phyloP scores from a whole-genome alignment of 1,140 invertebrate species.

The Archegozetes longisetosus region DNA sequence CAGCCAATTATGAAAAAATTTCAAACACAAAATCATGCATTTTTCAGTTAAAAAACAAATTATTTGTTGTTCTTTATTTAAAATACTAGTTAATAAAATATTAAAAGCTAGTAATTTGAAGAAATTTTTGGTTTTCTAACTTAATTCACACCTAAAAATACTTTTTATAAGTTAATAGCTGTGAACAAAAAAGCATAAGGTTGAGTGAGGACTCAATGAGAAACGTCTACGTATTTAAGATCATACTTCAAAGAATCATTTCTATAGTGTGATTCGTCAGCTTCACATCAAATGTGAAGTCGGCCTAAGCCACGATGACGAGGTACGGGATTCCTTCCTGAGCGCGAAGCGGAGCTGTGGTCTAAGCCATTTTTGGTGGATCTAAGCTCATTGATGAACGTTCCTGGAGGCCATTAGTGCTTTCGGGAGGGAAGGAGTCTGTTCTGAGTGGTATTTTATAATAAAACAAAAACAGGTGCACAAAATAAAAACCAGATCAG shows the following conservation, averaged over 20 bases:
- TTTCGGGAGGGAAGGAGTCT: slow-evolving; percentile 10
- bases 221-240: slow-evolving; percentile 8
- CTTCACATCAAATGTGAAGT: slow-evolving; percentile 15
- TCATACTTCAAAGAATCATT: slow-evolving; percentile 20
- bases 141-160: no score
- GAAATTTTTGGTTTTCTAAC: no score
- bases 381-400: slow-evolving; percentile 3
- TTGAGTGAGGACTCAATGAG: not conserved
- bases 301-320: slow-evolving; percentile 15
- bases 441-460: slow-evolving; percentile 15
- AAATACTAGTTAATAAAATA: no score
- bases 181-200: no score
- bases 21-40: no score
- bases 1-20: no score
- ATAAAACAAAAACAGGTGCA: not conserved
- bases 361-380: not conserved
- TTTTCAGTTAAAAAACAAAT: no score
- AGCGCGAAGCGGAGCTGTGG: slow-evolving; percentile 16
- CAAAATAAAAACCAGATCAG: no score
- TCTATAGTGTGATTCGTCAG: slow-evolving; percentile 16
- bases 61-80: no score
- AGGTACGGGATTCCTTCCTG: slow-evolving; percentile 13
- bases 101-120: no score
- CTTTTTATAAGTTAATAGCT: no score
- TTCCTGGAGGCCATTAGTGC: not conserved